Evolutionary conservation across 2,888 invertebrate genomes (phyloP).

Genomic region (Ptilodon capucinus): DNA sequence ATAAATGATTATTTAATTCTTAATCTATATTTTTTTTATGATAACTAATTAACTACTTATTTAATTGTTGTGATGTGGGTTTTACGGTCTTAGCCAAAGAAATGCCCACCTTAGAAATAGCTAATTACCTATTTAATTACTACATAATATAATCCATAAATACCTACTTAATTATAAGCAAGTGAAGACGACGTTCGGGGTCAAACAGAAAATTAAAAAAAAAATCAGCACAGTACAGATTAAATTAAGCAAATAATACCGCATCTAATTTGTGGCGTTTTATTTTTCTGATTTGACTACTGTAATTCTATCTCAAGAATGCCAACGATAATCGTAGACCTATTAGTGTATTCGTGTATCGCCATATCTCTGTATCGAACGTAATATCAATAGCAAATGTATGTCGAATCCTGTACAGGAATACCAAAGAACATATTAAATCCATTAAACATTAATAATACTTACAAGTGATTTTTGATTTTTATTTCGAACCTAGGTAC

Average conservation of each 20-base stretch:
- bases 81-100: conserved; percentile 51
- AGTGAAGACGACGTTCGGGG: conserved; percentile 28
- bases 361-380: background rate
- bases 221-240: too few species aligned
- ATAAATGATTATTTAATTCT: background rate
- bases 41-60: background rate
- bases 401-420: conserved; percentile 40
- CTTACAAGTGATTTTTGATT: background rate
- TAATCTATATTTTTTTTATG: conserved; percentile 1
- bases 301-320: too few species aligned
- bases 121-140: conserved; percentile 9
- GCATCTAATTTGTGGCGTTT: background rate
- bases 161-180: conserved; percentile 5
- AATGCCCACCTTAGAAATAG: conserved; percentile 36
- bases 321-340: too few species aligned
- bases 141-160: conserved; percentile 14
- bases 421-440: conserved; percentile 55
- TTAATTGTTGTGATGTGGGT: conserved; percentile 13
- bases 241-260: too few species aligned
- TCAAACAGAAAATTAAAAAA: background rate
- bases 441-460: conserved; percentile 20
- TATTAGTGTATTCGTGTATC: too few species aligned
- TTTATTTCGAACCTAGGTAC: background rate
- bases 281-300: background rate
- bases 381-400: background rate